Percentiles rank a stretch among this genome's conserved stretches.
Evolutionary conservation across 2,888 invertebrate genomes (phyloP).

Genomic region (Argynnis bischoffii): DNA sequence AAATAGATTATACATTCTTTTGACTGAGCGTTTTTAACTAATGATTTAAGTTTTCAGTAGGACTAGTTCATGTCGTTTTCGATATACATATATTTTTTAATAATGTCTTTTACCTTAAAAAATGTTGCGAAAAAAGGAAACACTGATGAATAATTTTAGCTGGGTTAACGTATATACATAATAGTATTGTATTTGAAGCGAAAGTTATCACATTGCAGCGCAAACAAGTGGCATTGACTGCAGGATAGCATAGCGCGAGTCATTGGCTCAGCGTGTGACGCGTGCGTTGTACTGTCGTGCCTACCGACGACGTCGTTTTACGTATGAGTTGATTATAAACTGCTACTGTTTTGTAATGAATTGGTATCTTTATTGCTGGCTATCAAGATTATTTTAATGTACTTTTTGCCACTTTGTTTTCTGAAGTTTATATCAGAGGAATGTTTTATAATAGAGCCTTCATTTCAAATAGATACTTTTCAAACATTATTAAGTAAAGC

Average conservation of each 20-base stretch:
- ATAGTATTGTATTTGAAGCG: slow-evolving; percentile 45
- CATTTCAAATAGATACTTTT: too few relatives aligned
- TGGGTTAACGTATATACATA: slow-evolving; percentile 30
- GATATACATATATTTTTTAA: neutral
- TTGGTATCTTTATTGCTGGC: slow-evolving; percentile 9
- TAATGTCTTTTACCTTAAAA: too few relatives aligned
- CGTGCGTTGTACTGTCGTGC: slow-evolving; percentile 31
- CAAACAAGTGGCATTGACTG: slow-evolving; percentile 49
- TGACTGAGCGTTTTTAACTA: slow-evolving; percentile 21
- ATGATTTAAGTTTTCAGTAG: slow-evolving; percentile 21
- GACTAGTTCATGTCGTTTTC: neutral
- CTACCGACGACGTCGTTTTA: slow-evolving; percentile 35
- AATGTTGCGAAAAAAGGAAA: too few relatives aligned
- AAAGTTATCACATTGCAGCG: slow-evolving; percentile 49
- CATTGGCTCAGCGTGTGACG: slow-evolving; percentile 42
- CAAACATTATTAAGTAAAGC: too few relatives aligned
- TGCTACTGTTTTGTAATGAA: slow-evolving; percentile 25
- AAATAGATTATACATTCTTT: slow-evolving; percentile 39
- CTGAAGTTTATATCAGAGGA: neutral
- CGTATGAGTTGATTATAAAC: slow-evolving; percentile 33
- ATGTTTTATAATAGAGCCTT: too few relatives aligned
- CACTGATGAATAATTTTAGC: neutral
- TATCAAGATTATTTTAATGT: neutral
- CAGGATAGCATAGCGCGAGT: slow-evolving; percentile 39
- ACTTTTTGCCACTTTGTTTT: neutral